Evolutionary conservation across 2,888 invertebrate species (phyloP).

Genomic region (Iselma pallidipennis): DNA sequence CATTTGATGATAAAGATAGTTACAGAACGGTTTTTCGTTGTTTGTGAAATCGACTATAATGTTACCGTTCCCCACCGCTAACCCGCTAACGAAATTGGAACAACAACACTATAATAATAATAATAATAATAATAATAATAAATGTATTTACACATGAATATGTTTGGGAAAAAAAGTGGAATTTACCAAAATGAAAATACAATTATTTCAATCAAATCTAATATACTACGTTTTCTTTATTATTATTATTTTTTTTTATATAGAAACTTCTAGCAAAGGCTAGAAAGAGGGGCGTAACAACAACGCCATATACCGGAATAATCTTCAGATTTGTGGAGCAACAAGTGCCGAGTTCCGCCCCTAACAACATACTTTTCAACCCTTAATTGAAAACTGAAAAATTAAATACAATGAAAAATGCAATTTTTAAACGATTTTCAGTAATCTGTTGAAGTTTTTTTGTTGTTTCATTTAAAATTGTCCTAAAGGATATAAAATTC

Average conservation of each 20-base stretch:
- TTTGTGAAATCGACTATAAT: not conserved
- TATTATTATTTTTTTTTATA: not conserved
- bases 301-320: too few relatives aligned
- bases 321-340: too few relatives aligned
- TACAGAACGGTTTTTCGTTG: too few relatives aligned
- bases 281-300: not conserved
- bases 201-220: too few relatives aligned
- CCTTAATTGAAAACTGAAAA: too few relatives aligned
- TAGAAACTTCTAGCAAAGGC: not conserved
- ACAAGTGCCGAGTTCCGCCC: slow-evolving; percentile 25
- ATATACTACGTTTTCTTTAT: too few relatives aligned
- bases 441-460: not conserved
- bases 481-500: not conserved
- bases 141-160: not conserved
- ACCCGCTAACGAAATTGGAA: not conserved
- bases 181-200: too few relatives aligned
- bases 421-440: too few relatives aligned
- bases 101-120: slow-evolving; percentile 1
- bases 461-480: not conserved
- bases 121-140: slow-evolving; percentile 1
- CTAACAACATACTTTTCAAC: slow-evolving; percentile 11
- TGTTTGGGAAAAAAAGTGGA: not conserved
- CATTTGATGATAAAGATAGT: too few relatives aligned
- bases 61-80: not conserved
- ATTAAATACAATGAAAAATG: too few relatives aligned